phyloP scores from a whole-genome alignment of 1,140 invertebrate genomes.

The Mamestra configurata region DNA sequence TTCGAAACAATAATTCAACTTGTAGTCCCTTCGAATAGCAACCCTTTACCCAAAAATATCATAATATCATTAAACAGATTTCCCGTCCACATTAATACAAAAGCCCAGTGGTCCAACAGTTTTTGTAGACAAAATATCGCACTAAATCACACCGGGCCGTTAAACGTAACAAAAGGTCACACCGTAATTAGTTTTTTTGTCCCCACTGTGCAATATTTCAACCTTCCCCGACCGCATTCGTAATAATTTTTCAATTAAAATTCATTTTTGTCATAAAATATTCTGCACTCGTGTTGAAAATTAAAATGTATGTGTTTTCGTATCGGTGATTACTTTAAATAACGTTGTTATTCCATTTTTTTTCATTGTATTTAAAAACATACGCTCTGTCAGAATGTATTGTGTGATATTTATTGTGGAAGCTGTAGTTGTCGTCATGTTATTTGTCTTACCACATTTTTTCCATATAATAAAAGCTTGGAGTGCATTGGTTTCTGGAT shows the following conservation, averaged over 20 bases:
- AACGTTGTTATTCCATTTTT: conserved; percentile 29
- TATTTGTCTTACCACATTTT: not conserved
- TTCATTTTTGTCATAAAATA: conserved; percentile 54
- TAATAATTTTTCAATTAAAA: conserved; percentile 69
- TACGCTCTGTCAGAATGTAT: not conserved
- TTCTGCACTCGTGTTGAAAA: conserved; percentile 52
- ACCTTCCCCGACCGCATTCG: conserved; percentile 57
- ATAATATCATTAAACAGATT: conserved; percentile 36
- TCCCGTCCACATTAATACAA: conserved; percentile 24
- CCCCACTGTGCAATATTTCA: conserved; percentile 65
- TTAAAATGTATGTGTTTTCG: conserved; percentile 50
- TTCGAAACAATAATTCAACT: not conserved
- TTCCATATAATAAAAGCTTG: not conserved
- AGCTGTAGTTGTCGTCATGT: not conserved
- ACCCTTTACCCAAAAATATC: conserved; percentile 4
- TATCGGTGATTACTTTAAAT: conserved; percentile 48
- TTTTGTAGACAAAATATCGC: conserved; percentile 58
- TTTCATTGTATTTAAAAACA: conserved; percentile 13
- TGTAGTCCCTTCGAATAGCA: not conserved
- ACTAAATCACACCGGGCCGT: conserved; percentile 63
- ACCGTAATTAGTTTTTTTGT: conserved; percentile 71
- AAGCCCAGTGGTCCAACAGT: conserved; percentile 22
- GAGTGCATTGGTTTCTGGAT: not conserved
- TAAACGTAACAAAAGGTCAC: conserved; percentile 59
- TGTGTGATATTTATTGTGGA: not conserved